Conservation (phyloP, 1,140 invertebrate genomes). For the Ceratina calcarata region DNA sequence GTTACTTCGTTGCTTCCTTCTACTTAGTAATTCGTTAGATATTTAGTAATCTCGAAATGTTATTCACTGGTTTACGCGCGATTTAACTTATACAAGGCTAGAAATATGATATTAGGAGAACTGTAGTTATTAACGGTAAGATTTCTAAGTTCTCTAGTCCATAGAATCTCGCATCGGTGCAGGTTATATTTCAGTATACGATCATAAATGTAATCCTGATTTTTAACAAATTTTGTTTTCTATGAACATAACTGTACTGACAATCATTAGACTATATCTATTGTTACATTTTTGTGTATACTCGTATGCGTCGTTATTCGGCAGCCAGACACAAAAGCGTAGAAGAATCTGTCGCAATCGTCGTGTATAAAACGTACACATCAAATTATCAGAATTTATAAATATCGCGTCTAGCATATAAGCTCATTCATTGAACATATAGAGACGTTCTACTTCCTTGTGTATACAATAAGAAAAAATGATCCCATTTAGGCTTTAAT, state of each 20-base stretch:
- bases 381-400: constrained; percentile 31
- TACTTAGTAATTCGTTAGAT: constrained; percentile 13
- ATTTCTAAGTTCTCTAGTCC: not conserved
- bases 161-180: not conserved
- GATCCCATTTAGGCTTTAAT: not conserved
- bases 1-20: constrained; percentile 11
- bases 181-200: constrained; percentile 40
- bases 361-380: not conserved
- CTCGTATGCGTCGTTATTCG: not conserved
- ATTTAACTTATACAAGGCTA: constrained; percentile 9
- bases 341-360: constrained; percentile 33
- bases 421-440: not conserved
- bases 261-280: not conserved
- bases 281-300: not conserved
- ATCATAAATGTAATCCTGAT: constrained; percentile 6
- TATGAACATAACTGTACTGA: not conserved
- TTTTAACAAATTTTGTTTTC: constrained; percentile 1
- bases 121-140: constrained; percentile 26
- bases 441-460: no score
- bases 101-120: constrained; percentile 14
- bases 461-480: not conserved
- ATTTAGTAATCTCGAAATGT: constrained; percentile 28
- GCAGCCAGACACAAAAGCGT: not conserved
- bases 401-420: constrained; percentile 16
- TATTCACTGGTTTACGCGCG: constrained; percentile 13